Evolutionary conservation across 2,797 vertebrate genomes (phyloP).

Genomic region (Stomatorhinus walkeri): DNA sequence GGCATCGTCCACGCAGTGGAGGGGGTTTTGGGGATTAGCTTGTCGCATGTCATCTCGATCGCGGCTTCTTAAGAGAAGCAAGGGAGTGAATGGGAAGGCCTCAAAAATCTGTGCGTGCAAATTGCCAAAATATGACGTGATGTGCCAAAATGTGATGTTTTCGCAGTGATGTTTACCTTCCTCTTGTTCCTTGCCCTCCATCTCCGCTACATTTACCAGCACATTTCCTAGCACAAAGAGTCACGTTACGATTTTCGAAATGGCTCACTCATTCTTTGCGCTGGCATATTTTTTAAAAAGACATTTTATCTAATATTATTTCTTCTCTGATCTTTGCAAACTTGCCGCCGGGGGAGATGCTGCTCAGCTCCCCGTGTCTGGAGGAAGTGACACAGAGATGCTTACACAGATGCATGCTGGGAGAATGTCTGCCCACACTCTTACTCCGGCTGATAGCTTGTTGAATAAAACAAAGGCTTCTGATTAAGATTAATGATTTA

Average conservation of each 20-base stretch:
- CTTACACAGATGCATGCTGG: constrained; percentile 7
- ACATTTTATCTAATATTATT: neutral
- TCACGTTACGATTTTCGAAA: neutral
- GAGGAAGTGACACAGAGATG: neutral
- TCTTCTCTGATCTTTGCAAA: constrained; percentile 16
- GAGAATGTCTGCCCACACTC: neutral
- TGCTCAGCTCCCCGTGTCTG: neutral
- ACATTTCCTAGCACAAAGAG: neutral
- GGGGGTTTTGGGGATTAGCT: neutral
- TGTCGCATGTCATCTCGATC: neutral
- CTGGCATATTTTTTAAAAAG: neutral
- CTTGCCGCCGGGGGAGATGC: neutral
- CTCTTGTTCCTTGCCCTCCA: neutral
- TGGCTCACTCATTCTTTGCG: neutral
- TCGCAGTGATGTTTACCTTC: neutral
- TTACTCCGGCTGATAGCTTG: neutral
- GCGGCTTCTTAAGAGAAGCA: neutral
- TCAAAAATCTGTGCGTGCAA: no score
- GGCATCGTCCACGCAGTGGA: neutral
- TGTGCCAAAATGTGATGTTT: neutral
- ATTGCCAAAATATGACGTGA: neutral
- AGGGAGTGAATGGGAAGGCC: neutral
- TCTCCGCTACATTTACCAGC: neutral
- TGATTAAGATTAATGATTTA: constrained; percentile 9
- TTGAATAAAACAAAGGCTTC: neutral